A percentile compares a stretch with the other conserved stretches of the same genome.
Evolutionary conservation across 2,888 invertebrate species (phyloP).

Genomic region (Sycophila texana): DNA sequence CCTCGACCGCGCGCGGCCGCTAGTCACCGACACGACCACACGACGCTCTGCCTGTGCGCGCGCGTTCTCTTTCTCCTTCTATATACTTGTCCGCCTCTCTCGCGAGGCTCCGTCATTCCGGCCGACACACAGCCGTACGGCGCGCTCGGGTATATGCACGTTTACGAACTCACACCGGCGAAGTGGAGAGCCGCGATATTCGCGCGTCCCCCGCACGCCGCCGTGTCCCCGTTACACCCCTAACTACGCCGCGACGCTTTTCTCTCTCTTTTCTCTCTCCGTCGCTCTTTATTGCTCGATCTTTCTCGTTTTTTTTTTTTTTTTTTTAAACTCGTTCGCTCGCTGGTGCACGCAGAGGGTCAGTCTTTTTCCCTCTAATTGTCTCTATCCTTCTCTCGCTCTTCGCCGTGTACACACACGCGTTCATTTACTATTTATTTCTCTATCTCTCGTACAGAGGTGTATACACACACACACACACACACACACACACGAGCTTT

Average conservation of each 20-base stretch:
- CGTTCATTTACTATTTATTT: conserved; percentile 25
- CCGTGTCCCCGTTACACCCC: conserved; percentile 56
- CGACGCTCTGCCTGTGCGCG: conserved; percentile 12
- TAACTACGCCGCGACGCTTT: conserved; percentile 48
- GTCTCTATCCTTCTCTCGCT: conserved; percentile 33
- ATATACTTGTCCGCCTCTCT: conserved; percentile 32
- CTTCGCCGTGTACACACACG: conserved; percentile 19
- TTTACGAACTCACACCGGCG: conserved; percentile 47
- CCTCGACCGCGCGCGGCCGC: conserved; percentile 47
- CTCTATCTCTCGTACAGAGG: conserved; percentile 9
- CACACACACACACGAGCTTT: background rate
- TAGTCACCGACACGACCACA: conserved; percentile 24
- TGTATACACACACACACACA: background rate
- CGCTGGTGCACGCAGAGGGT: background rate
- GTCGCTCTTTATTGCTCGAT: conserved; percentile 31
- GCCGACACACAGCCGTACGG: conserved; percentile 42
- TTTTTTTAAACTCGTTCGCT: no score
- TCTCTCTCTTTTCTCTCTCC: conserved; percentile 37
- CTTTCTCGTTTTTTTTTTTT: conserved; percentile 30
- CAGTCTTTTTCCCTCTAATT: conserved; percentile 37
- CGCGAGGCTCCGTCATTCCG: conserved; percentile 27
- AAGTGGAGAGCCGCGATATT: conserved; percentile 27
- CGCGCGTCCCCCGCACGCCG: conserved; percentile 44
- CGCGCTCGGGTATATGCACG: conserved; percentile 40
- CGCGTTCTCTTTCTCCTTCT: conserved; percentile 48